Evolutionary conservation across 2,888 invertebrate species (phyloP).

Genomic region (Orchesella flavescens): DNA sequence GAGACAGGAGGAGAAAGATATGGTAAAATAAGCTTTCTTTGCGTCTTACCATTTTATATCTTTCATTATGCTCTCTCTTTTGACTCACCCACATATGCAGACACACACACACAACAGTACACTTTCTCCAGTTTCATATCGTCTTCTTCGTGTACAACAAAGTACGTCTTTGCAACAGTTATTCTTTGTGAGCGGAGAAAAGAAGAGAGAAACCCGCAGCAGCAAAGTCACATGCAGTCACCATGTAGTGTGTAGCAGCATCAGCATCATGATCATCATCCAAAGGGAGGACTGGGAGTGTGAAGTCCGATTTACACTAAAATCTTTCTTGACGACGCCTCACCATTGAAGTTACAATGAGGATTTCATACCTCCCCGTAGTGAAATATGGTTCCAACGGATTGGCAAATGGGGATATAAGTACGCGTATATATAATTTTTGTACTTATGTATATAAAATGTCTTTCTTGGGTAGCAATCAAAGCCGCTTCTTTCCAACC

Average conservation of each 20-base stretch:
- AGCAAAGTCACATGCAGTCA: neutral
- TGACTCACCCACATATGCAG: neutral
- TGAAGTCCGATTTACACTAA: constrained; percentile 9
- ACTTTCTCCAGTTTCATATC: too few species aligned
- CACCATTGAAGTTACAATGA: neutral
- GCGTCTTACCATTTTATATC: constrained; percentile 8
- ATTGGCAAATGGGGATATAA: too few species aligned
- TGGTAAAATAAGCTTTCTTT: constrained; percentile 8
- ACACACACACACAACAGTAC: neutral
- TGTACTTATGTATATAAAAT: too few species aligned
- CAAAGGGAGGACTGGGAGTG: neutral
- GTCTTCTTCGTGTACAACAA: too few species aligned
- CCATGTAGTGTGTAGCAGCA: too few species aligned
- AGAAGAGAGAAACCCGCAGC: neutral
- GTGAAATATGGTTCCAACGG: too few species aligned
- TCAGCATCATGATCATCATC: too few species aligned
- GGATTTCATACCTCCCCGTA: too few species aligned
- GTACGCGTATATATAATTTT: too few species aligned
- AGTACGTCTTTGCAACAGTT: neutral
- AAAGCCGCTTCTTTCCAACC: too few species aligned
- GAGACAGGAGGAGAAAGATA: constrained; percentile 4
- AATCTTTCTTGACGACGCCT: neutral
- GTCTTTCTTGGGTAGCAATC: too few species aligned
- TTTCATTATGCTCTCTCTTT: neutral
- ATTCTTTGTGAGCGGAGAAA: neutral